phyloP scores from a whole-genome alignment of 1,140 invertebrate species.

The Neodiprion fabricii region DNA sequence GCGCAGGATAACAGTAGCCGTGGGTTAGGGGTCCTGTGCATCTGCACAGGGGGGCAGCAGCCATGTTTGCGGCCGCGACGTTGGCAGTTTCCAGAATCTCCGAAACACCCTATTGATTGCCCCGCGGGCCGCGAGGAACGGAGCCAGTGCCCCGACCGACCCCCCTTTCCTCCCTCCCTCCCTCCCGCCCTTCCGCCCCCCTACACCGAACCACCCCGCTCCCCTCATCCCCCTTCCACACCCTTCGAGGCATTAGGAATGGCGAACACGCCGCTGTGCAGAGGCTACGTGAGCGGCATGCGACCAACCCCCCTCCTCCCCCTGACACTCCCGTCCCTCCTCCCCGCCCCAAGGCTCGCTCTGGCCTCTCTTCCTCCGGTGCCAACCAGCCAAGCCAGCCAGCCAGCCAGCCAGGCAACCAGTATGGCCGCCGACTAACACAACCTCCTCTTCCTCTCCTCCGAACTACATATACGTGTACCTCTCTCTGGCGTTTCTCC shows the following conservation, averaged over 20 bases:
- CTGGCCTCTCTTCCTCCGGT: conserved; percentile 1
- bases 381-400: not conserved
- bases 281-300: conserved; percentile 69
- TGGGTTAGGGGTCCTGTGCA: not conserved
- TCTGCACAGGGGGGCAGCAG: conserved; percentile 24
- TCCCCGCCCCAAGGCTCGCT: not conserved
- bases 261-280: conserved; percentile 69
- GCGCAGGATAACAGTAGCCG: not conserved
- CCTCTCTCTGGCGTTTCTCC: conserved; percentile 23
- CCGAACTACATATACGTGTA: conserved; percentile 35
- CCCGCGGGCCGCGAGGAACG: conserved; percentile 52
- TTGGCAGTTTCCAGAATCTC: conserved; percentile 65
- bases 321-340: conserved; percentile 35
- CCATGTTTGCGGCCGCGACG: conserved; percentile 56
- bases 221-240: conserved; percentile 40
- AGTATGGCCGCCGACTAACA: conserved; percentile 55
- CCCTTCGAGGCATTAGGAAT: conserved; percentile 65
- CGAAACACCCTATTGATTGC: conserved; percentile 71
- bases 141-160: conserved; percentile 34
- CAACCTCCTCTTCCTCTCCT: conserved; percentile 49
- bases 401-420: conserved; percentile 41
- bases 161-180: conserved; percentile 26
- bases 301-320: conserved; percentile 52
- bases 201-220: conserved; percentile 14
- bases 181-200: conserved; percentile 23